Evolutionary conservation across 2,113 vertebrate species (phyloP), one percentile per base, ranked within the genome.

Genomic region (Hoplias malabaricus): DNA sequence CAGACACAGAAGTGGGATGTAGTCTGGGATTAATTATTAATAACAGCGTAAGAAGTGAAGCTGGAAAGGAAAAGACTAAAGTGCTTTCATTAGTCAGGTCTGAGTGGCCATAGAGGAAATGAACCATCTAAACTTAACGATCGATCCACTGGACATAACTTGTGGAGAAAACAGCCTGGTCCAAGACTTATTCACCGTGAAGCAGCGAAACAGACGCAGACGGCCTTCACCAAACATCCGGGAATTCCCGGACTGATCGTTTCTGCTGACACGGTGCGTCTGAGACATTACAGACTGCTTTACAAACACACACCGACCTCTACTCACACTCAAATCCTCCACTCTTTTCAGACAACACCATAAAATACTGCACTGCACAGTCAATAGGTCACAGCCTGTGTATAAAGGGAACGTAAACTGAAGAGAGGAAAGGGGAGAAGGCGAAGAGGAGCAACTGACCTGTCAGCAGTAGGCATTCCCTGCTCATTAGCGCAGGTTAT

Each of bases 271-370:
- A 6, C 33, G 50, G 66, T 61, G n/a, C 40, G 33, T 42, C 66
- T 70, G 75, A 40, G 12, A 56, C 23, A 66, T 61, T 69, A 57
- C 29, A 46, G 42, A 4, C 67, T 62, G 29, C 59, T 78, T 70
- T 70, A 70, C 69, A 80, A 80, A 77, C 33, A 66, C 48, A 4
- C 68, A 63, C 46, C 65, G 29, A 57, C 53, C 61, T 71, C 19
- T 5, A 46, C 2, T 42, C 40, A 7, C 11, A 42, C 14, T 46
- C 43, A 46, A 46, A 46, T 46, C 1, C 43, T 16, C 14, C 5
- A 46, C 43, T n/a, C n/a, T n/a, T n/a, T n/a, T n/a, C 12, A 46
- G 43, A 46, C 43, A 46, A 12, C 12, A 14, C 43, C 8, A 46
- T 2, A 46, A 19, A 46, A 42, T 42, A n/a, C n/a, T n/a, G n/a